Evolutionary conservation across 2,797 vertebrate genomes (phyloP).

Genomic region (Platalea minor): DNA sequence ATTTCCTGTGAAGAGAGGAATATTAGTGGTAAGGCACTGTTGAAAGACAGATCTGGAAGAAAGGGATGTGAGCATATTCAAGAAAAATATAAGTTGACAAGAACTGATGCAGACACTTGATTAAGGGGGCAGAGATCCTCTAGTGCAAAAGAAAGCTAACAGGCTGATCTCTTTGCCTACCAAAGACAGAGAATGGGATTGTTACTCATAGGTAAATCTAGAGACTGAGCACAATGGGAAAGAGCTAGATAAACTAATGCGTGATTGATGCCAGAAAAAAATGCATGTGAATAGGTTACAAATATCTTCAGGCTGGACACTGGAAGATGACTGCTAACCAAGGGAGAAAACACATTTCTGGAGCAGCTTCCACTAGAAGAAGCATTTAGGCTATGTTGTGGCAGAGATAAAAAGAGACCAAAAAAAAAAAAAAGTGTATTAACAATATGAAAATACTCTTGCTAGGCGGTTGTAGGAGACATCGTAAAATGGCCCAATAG

Average conservation of each 20-base stretch:
- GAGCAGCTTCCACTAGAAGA: neutral
- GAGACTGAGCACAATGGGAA: neutral
- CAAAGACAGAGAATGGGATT: neutral
- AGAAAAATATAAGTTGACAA: neutral
- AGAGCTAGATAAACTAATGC: neutral
- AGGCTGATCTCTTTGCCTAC: neutral
- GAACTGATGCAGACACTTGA: neutral
- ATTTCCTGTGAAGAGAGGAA: neutral
- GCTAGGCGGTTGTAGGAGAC: neutral
- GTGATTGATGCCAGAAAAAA: neutral
- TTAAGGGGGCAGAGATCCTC: neutral
- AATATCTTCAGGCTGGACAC: neutral
- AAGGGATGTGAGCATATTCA: fast-evolving
- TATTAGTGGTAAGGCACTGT: neutral
- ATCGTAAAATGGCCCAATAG: neutral
- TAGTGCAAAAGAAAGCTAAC: neutral
- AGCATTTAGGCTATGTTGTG: neutral
- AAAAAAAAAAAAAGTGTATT: no score
- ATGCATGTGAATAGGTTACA: neutral
- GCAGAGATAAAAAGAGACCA: neutral
- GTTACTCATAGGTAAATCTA: neutral
- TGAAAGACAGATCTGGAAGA: neutral
- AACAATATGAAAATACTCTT: neutral
- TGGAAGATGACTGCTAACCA: neutral
- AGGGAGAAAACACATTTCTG: neutral